These are phyloP conservation scores for Ladona fulva DNA, from an alignment of 1,140 invertebrate species.

Conservation along the genomic window DNA sequence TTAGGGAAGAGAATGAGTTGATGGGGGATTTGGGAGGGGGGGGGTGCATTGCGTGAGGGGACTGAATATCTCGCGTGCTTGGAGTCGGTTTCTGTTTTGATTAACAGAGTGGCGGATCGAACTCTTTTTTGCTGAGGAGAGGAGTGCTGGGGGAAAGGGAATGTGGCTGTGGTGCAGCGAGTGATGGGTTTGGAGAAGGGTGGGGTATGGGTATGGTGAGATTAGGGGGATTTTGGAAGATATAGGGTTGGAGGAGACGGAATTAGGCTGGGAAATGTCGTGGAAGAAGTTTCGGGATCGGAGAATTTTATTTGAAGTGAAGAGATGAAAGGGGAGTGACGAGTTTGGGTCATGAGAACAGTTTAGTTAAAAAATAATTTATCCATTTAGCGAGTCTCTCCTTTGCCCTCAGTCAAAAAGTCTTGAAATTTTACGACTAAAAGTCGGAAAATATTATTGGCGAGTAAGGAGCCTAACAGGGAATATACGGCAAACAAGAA, in stretches of 20 bases:
- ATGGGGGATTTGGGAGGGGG: neutral
- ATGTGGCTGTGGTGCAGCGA: neutral
- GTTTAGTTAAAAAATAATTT: too few species aligned
- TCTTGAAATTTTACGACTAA: too few species aligned
- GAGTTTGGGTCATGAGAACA: too few species aligned
- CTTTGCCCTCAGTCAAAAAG: too few species aligned
- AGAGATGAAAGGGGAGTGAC: too few species aligned
- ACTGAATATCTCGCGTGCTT: neutral
- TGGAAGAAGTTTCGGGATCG: neutral
- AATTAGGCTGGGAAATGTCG: neutral
- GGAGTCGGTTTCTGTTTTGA: neutral
- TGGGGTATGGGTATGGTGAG: neutral
- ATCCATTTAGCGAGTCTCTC: too few species aligned
- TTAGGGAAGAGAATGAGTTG: neutral
- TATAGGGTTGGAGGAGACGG: neutral
- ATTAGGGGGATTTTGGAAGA: neutral
- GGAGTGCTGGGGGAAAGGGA: neutral
- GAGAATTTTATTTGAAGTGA: too few species aligned
- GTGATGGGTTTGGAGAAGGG: neutral
- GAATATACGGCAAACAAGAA: too few species aligned
- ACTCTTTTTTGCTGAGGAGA: neutral
- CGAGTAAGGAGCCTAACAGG: too few species aligned
- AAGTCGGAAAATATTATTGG: too few species aligned
- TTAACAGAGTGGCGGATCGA: neutral
- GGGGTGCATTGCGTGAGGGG: neutral